These are phyloP conservation scores for Abrostola triplasia DNA, from an alignment of 2,888 invertebrate genomes.

Conservation along the genomic window DNA sequence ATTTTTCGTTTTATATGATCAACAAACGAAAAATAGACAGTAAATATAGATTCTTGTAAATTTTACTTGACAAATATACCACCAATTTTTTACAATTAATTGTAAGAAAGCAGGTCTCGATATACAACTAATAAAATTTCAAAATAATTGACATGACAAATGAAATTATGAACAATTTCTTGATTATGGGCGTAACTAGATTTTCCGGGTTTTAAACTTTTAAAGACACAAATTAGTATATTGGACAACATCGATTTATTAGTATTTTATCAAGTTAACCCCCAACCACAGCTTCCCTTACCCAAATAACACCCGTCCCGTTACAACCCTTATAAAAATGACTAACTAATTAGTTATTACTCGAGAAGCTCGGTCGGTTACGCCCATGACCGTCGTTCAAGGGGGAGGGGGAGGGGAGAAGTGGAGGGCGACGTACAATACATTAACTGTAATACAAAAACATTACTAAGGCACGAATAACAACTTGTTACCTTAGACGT, in stretches of 20 bases:
- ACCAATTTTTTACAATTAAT: no score
- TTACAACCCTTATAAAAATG: constrained; percentile 24
- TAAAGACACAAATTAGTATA: constrained; percentile 11
- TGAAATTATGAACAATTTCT: constrained; percentile 15
- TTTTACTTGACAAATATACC: not conserved
- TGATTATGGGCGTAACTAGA: constrained; percentile 28
- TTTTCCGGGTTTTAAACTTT: not conserved
- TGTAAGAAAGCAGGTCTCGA: constrained; percentile 7
- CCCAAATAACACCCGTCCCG: constrained; percentile 9
- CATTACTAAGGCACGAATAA: constrained; percentile 81
- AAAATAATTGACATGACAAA: constrained; percentile 18
- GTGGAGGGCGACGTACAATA: constrained; percentile 63
- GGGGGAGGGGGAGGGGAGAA: constrained; percentile 27
- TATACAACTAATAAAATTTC: constrained; percentile 6
- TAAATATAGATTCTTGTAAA: not conserved
- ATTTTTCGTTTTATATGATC: not conserved
- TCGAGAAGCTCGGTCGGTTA: constrained; percentile 28
- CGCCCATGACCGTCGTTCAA: constrained; percentile 31
- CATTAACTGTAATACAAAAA: constrained; percentile 67
- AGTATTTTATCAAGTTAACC: constrained; percentile 5
- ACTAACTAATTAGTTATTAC: constrained; percentile 14
- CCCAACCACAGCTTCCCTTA: constrained; percentile 19
- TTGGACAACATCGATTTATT: constrained; percentile 21
- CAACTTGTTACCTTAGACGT: constrained; percentile 65
- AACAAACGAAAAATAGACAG: no score